Evolutionary conservation across 1,140 invertebrate species (phyloP), one percentile per base, ranked within the genome.

Genomic region (Thaumetopoea pityocampa): DNA sequence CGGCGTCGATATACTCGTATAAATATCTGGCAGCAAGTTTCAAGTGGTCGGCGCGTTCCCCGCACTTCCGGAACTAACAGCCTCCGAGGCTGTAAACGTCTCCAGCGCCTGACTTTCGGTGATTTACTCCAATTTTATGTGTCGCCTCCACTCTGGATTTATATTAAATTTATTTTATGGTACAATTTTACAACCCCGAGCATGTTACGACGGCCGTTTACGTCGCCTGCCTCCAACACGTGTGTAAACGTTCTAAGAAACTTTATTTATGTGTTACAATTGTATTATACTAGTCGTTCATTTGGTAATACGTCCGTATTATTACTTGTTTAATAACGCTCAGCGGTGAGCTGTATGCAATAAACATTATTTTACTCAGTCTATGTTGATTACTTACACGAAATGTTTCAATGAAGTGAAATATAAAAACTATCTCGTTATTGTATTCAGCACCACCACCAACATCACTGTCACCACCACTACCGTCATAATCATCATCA

Each of bases 51-150:
- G 46, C 53, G 53, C 54, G 58, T 49, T 51, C 53, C 51, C 51
- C 57, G 59, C 59, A 59, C 46, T 62, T 58, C 61, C 63, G 60
- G 62, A 64, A 70, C 71, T 74, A 78, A 78, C 71, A 74, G 73
- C 72, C 67, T 69, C 57, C 23, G 54, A 58, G 66, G 68, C 66
- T 73, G 71, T 82, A 79, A 79, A 82, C 71, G 78, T 80, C 74
- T 72, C 54, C 63, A 71, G 56, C 74, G 73, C 57, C 67, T 77
- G 76, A 78, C 78, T 78, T 77, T 68, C 56, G 62, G 74, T 83
- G 76, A 83, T 80, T 83, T 83, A 83, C 72, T 67, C 55, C 76
- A 66, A 78, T 80, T 83, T 83, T 83, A 78, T 82, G 73, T 82
- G 69, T 74, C 72, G 70, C 56, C 53, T 54, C 65, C 67, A 54